phyloP scores from a whole-genome alignment of 2,113 vertebrate species.

The Leptobrachium leishanense region DNA sequence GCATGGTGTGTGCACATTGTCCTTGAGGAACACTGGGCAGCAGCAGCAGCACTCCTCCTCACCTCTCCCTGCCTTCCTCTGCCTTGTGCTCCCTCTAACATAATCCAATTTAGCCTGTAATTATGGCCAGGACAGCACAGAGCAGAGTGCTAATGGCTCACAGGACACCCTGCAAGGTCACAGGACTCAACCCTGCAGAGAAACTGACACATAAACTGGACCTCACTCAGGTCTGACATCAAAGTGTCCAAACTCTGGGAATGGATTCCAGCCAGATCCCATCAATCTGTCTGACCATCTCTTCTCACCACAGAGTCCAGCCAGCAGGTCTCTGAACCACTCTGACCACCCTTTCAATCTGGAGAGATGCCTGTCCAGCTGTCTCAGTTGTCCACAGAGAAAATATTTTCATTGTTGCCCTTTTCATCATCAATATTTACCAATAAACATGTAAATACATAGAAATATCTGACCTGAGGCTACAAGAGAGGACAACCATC shows the following conservation, averaged over 20 bases:
- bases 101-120: constrained; percentile 34
- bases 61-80: neutral
- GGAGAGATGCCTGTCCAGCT: constrained; percentile 2
- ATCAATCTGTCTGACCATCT: neutral
- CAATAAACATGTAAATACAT: too few species aligned
- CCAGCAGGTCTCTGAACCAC: neutral
- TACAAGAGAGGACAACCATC: neutral
- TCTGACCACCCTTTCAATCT: constrained; percentile 3
- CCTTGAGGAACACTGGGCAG: too few species aligned
- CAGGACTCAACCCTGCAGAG: neutral
- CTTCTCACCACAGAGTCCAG: constrained; percentile 5
- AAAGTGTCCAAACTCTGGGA: constrained; percentile 24
- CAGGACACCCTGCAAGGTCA: constrained; percentile 17
- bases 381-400: neutral
- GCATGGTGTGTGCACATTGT: neutral
- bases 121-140: constrained; percentile 12
- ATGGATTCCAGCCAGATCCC: constrained; percentile 20
- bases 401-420: too few species aligned
- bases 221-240: neutral
- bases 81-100: constrained; percentile 10
- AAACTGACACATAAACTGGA: neutral
- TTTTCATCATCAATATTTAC: too few species aligned
- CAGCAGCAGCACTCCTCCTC: neutral
- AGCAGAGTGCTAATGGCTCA: neutral
- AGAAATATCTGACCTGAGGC: neutral